Evolutionary conservation across 2,113 vertebrate genomes (phyloP).

Genomic region (Podocnemis expansa): DNA sequence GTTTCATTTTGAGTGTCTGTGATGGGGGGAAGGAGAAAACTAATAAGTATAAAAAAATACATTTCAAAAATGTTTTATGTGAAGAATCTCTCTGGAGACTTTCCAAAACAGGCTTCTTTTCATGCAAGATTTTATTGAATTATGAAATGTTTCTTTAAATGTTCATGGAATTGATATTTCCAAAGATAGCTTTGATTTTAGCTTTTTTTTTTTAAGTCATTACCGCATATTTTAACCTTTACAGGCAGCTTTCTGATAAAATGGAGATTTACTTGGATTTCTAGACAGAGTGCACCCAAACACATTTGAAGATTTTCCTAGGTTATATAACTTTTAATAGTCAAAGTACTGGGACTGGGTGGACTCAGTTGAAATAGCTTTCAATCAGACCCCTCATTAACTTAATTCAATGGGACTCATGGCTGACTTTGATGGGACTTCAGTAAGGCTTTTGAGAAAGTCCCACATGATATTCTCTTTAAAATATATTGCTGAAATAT

Average conservation of each 20-base stretch:
- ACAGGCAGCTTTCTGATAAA: not conserved
- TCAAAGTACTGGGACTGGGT: too few species aligned
- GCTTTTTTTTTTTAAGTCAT: slow-evolving; percentile 5
- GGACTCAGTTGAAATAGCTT: not conserved
- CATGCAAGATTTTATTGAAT: not conserved
- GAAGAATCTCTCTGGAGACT: slow-evolving; percentile 1
- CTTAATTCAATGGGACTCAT: not conserved
- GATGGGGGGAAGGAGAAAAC: not conserved
- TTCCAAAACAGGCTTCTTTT: not conserved
- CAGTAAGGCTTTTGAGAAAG: not conserved
- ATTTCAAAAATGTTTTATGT: not conserved
- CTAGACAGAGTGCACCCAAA: not conserved
- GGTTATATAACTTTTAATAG: not conserved
- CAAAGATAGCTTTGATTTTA: not conserved
- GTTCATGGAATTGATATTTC: not conserved
- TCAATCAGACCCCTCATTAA: not conserved
- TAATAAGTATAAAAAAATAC: not conserved
- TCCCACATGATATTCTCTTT: not conserved
- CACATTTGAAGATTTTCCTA: not conserved
- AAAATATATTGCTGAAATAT: not conserved
- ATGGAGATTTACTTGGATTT: not conserved
- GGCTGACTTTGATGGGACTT: not conserved
- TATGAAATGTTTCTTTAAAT: not conserved
- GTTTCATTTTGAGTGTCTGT: slow-evolving; percentile 30
- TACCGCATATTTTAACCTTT: not conserved